Evolutionary conservation across 1,140 invertebrate species (phyloP).

Genomic region (Belonocnema kinseyi): DNA sequence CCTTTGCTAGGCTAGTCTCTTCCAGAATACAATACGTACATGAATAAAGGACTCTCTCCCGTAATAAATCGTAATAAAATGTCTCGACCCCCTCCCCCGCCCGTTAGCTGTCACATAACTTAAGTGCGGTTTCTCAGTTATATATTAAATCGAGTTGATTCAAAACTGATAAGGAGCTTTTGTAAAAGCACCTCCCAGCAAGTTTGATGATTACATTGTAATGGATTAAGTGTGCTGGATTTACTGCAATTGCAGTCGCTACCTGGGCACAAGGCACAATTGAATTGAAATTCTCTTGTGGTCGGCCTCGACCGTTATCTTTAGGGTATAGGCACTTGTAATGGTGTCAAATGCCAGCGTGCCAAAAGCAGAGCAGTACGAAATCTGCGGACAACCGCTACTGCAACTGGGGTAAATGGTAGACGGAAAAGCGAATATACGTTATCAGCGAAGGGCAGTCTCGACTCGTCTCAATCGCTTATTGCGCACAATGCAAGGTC

Average conservation of each 20-base stretch:
- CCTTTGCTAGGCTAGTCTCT: too few species aligned
- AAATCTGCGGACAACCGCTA: conserved; percentile 44
- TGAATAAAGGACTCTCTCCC: too few species aligned
- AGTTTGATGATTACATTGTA: not conserved
- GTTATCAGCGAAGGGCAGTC: conserved; percentile 58
- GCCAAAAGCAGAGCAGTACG: conserved; percentile 46
- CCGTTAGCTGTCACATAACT: too few species aligned
- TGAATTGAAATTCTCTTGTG: conserved; percentile 31
- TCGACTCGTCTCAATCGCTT: conserved; percentile 42
- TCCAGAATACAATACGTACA: too few species aligned
- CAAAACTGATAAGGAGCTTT: not conserved
- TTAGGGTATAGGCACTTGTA: conserved; percentile 29
- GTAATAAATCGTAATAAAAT: too few species aligned
- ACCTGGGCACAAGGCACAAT: conserved; percentile 18
- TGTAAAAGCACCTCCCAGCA: not conserved
- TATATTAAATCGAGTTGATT: too few species aligned
- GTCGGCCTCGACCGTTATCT: conserved; percentile 12
- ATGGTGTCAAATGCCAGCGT: conserved; percentile 45
- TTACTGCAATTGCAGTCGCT: conserved; percentile 6
- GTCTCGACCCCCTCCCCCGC: too few species aligned
- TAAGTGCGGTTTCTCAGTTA: too few species aligned
- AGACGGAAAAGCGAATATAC: conserved; percentile 50
- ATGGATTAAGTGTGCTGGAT: conserved; percentile 1
- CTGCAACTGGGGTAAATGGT: conserved; percentile 45
- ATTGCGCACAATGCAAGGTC: conserved; percentile 45